Evolutionary conservation across 2,113 vertebrate species (phyloP).

Genomic region (Penelope pileata): DNA sequence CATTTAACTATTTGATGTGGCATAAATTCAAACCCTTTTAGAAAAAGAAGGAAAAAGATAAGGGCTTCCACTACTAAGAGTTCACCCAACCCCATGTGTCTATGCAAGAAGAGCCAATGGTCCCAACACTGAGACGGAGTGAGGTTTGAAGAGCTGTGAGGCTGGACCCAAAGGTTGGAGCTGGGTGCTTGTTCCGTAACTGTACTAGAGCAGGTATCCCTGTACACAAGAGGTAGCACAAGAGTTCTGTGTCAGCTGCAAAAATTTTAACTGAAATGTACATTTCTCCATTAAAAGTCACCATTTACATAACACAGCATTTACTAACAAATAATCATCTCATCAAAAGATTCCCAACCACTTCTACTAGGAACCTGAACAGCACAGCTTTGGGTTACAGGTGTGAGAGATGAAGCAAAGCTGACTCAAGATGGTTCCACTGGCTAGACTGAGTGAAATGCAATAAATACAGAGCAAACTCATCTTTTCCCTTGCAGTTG

Average conservation of each 20-base stretch:
- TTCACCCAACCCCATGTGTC: neutral
- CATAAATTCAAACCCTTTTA: neutral
- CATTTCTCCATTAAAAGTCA: slow-evolving; percentile 1
- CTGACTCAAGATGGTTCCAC: slow-evolving; percentile 27
- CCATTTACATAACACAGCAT: neutral
- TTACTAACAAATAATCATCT: slow-evolving; percentile 5
- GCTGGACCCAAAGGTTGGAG: neutral
- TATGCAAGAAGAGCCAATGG: neutral
- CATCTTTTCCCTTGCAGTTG: neutral
- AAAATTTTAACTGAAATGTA: neutral
- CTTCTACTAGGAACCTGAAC: neutral
- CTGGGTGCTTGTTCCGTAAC: neutral
- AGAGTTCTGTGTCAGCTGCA: neutral
- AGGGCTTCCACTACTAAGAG: neutral
- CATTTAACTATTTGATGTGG: neutral
- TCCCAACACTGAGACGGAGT: neutral
- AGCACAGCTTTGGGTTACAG: slow-evolving; percentile 8
- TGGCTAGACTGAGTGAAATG: neutral
- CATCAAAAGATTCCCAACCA: neutral
- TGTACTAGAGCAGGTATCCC: neutral
- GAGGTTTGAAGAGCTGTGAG: neutral
- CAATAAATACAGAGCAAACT: neutral
- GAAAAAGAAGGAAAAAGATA: neutral
- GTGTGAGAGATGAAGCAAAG: slow-evolving; percentile 9
- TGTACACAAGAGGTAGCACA: neutral